These are phyloP conservation scores for Aricia agestis DNA, from an alignment of 1,140 invertebrate genomes.

Conservation along the genomic window DNA sequence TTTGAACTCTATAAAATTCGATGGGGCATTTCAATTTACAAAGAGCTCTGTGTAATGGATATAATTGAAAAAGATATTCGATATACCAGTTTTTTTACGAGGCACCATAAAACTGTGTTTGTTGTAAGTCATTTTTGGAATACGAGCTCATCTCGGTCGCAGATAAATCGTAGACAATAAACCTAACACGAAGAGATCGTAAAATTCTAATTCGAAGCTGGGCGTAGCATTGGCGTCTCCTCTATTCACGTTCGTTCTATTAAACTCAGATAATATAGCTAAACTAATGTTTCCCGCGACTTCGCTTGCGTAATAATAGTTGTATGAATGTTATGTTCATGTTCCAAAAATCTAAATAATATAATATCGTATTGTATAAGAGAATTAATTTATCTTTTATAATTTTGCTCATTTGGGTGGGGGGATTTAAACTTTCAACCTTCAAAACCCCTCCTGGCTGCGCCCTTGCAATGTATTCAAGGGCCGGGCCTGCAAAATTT, in stretches of 20 bases:
- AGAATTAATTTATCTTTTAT: too few relatives aligned
- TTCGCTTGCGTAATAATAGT: not conserved
- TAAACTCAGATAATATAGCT: not conserved
- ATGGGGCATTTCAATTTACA: not conserved
- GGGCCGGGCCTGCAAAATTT: too few relatives aligned
- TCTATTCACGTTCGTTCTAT: not conserved
- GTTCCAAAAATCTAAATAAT: too few relatives aligned
- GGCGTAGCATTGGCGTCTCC: constrained; percentile 21
- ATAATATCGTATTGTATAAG: too few relatives aligned
- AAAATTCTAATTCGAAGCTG: constrained; percentile 70
- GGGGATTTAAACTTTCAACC: too few relatives aligned
- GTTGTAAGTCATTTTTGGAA: constrained; percentile 71
- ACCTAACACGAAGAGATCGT: constrained; percentile 73
- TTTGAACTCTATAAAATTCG: not conserved
- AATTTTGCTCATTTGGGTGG: too few relatives aligned
- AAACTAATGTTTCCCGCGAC: not conserved
- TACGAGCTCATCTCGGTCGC: constrained; percentile 69
- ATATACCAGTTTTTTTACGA: constrained; percentile 50
- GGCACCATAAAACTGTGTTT: constrained; percentile 62
- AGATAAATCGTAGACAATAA: constrained; percentile 71
- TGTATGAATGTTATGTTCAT: too few relatives aligned
- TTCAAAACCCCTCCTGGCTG: too few relatives aligned
- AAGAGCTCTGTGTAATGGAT: not conserved
- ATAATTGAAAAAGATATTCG: constrained; percentile 19
- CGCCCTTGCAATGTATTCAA: too few relatives aligned